phyloP scores from a whole-genome alignment of 2,888 invertebrate genomes.

The Cremastinae sp. region DNA sequence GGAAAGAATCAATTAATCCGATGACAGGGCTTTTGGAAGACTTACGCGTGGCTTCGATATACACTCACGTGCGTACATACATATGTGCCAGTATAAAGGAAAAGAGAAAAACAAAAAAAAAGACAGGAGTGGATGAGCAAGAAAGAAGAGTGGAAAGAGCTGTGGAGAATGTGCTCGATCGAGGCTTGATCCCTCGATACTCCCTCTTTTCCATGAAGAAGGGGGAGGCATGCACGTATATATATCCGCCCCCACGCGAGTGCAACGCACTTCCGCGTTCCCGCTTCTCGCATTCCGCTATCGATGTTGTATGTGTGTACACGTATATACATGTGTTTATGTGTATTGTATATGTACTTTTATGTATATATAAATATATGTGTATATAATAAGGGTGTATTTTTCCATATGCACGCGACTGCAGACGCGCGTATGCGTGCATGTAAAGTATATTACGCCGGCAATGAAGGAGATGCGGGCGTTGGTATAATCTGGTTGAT shows the following conservation, averaged over 20 bases:
- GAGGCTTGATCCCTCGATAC: too few relatives aligned
- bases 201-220: too few relatives aligned
- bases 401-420: too few relatives aligned
- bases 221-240: too few relatives aligned
- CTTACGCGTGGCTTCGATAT: conserved; percentile 32
- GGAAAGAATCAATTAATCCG: conserved; percentile 40
- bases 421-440: too few relatives aligned
- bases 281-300: conserved; percentile 36
- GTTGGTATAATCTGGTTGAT: conserved; percentile 31
- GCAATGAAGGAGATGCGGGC: conserved; percentile 53
- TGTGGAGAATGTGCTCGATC: too few relatives aligned
- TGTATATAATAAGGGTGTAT: too few relatives aligned
- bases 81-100: not conserved
- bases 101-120: conserved; percentile 20
- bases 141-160: too few relatives aligned
- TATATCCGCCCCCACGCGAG: conserved; percentile 41
- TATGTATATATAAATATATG: conserved; percentile 6
- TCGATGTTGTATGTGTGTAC: too few relatives aligned
- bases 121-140: too few relatives aligned
- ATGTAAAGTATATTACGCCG: conserved; percentile 8
- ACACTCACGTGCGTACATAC: too few relatives aligned
- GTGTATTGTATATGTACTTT: not conserved
- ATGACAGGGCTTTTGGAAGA: not conserved
- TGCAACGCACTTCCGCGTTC: conserved; percentile 61
- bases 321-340: conserved; percentile 1